phyloP scores from a whole-genome alignment of 1,140 invertebrate species.

The Nylanderia fulva region DNA sequence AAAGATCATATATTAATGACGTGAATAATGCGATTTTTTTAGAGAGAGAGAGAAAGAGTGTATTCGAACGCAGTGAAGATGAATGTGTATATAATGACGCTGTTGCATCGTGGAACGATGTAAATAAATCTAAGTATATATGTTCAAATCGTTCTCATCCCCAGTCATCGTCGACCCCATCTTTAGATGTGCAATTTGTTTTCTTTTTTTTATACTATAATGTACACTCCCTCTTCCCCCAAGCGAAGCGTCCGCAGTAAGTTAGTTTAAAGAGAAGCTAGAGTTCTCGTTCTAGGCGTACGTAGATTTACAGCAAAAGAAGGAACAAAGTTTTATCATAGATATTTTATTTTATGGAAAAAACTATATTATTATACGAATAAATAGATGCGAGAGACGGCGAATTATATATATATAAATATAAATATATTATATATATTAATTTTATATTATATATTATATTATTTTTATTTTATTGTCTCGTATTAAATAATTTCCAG shows the following conservation, averaged over 20 bases:
- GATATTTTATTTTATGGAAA: conserved; percentile 83
- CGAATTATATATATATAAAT: conserved; percentile 67
- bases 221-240: not conserved
- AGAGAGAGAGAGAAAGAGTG: not conserved
- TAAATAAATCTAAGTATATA: conserved; percentile 67
- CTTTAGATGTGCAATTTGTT: conserved; percentile 72
- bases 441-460: conserved; percentile 76
- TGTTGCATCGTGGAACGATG: conserved; percentile 57
- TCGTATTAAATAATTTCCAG: conserved; percentile 75
- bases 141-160: conserved; percentile 49
- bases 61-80: conserved; percentile 1
- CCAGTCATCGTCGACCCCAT: conserved; percentile 8
- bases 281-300: conserved; percentile 51
- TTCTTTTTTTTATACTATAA: conserved; percentile 37
- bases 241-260: conserved; percentile 32
- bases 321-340: conserved; percentile 81
- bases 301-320: conserved; percentile 63
- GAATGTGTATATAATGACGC: conserved; percentile 38
- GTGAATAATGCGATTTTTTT: conserved; percentile 25
- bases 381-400: conserved; percentile 77
- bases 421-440: conserved; percentile 78
- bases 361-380: conserved; percentile 81
- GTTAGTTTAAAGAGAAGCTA: conserved; percentile 61
- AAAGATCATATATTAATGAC: conserved; percentile 16
- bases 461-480: conserved; percentile 80